Evolutionary conservation across 1,140 invertebrate genomes (phyloP).

Genomic region (Oedothorax gibbosus): DNA sequence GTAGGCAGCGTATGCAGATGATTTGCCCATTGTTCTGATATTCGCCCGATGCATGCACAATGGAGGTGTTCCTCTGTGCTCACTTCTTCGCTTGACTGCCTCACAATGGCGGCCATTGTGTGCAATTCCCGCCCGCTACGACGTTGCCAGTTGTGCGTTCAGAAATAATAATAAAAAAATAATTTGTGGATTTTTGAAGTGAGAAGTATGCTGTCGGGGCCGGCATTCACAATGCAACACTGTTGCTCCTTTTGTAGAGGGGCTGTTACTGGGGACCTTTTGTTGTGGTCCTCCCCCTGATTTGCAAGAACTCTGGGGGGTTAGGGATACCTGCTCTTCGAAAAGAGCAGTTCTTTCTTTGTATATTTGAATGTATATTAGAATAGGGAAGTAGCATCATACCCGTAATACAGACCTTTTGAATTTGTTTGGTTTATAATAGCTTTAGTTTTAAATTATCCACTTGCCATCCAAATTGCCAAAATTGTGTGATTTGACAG

Average conservation of each 20-base stretch:
- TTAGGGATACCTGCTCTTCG: too few relatives aligned
- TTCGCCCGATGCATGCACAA: slow-evolving; percentile 19
- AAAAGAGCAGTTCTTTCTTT: too few relatives aligned
- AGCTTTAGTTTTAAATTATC: too few relatives aligned
- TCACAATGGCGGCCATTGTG: slow-evolving; percentile 54
- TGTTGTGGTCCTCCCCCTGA: slow-evolving; percentile 52
- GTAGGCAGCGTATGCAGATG: slow-evolving; percentile 56
- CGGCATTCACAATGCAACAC: slow-evolving; percentile 45
- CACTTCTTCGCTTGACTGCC: slow-evolving; percentile 57
- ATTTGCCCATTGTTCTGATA: slow-evolving; percentile 54
- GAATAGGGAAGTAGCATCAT: too few relatives aligned
- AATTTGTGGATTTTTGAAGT: slow-evolving; percentile 59
- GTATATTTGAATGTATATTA: too few relatives aligned
- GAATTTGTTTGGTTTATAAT: too few relatives aligned
- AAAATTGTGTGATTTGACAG: too few relatives aligned
- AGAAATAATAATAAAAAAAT: slow-evolving; percentile 12
- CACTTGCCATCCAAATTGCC: too few relatives aligned
- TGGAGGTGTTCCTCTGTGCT: slow-evolving; percentile 58
- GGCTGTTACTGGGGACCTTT: slow-evolving; percentile 47
- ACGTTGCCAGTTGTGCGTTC: slow-evolving; percentile 48
- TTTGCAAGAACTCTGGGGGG: slow-evolving; percentile 23
- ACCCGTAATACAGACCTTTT: too few relatives aligned
- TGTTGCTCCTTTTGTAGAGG: slow-evolving; percentile 56
- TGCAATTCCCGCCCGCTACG: slow-evolving; percentile 45
- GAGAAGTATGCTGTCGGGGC: slow-evolving; percentile 48